Conservation (phyloP, 30 jellyfish, hydroid and myxozoan species). For the Turritopsis rubra region DNA sequence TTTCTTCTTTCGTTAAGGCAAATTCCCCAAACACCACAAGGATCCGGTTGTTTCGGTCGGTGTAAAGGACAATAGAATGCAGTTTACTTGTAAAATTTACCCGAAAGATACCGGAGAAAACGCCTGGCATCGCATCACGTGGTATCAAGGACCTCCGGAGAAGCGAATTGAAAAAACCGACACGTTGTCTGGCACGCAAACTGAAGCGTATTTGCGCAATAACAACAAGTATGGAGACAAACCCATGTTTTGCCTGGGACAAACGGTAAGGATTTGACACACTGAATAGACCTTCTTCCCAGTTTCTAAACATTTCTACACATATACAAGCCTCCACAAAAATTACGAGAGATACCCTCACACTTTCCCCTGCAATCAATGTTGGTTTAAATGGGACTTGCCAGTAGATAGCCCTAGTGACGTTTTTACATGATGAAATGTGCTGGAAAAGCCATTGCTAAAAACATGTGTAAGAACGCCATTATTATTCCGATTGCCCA, state of each 20-base stretch:
- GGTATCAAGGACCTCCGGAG: constrained; percentile 45
- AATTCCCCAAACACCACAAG: constrained; percentile 38
- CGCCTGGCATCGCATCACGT: constrained; percentile 39
- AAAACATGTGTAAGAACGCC: too few relatives aligned
- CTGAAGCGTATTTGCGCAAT: constrained; percentile 35
- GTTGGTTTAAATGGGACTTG: too few relatives aligned
- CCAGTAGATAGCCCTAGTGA: too few relatives aligned
- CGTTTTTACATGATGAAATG: too few relatives aligned
- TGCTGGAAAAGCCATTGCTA: too few relatives aligned
- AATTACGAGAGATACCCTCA: too few relatives aligned
- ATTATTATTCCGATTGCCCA: too few relatives aligned
- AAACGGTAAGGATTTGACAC: constrained; percentile 26
- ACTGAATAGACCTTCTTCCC: too few relatives aligned
- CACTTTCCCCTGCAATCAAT: too few relatives aligned
- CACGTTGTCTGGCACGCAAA: constrained; percentile 15
- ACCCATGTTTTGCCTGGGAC: constrained; percentile 33
- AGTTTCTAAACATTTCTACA: too few relatives aligned
- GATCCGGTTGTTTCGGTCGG: constrained; percentile 52
- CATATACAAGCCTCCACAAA: too few relatives aligned
- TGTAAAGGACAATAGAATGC: constrained; percentile 41
- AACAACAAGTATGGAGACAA: constrained; percentile 7
- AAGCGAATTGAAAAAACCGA: constrained; percentile 7
- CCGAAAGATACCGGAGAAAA: constrained; percentile 35
- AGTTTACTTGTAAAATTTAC: constrained; percentile 46
- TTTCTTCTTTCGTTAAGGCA: constrained; percentile 26